Base-by-base conservation (phyloP, 2,113 vertebrate genomes). In the Oreochromis aureus region DNA sequence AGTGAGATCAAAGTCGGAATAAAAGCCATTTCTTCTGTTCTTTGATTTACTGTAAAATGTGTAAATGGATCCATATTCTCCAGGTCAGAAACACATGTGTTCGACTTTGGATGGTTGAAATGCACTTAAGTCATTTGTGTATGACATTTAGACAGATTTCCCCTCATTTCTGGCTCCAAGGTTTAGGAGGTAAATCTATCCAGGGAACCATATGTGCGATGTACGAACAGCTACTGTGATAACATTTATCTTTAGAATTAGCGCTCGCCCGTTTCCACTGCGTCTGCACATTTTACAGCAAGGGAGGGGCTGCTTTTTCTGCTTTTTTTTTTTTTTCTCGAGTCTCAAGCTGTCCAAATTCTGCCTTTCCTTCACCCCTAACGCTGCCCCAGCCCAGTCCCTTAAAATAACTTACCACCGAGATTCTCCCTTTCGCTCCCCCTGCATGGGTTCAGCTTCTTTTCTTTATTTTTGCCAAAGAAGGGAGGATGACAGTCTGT, bases 171-270 rank as follows among this genome's bases (percentile, higher is more conserved):
- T 82, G 55, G 76, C 76, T 83, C 13, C 13, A 2, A 32, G 32
- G 6, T 66, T 87, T 54, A 9, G 80, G 82, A 27, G 59, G 46
- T 86, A 90, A 88, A 92, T 88, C 88, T 58, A 13, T 83, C 86
- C 85, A 8, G 83, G 66, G 56, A 73, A 59, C 87, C 90, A 80
- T 84, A 89, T 83, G 87, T 87, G 76, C 54, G 41, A 80, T 11
- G 82, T 69, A 63, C 78, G 41, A 51, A 41, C 58, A 61, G 82
- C 88, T 63, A 88, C 94, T 92, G 89, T 22, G 89, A 92, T 93
- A 94, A 93, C 92, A 92, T 94, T 92, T 92, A 84, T 90, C 93
- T 91, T 90, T 30, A 71, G 66, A 92, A 93, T 92, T 81, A 91
- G 51, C 82, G 4, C 86, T 55, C 48, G 16, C 86, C 58, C 19